Percentiles rank a stretch among this genome's conserved stretches.
Conservation (phyloP, 2,888 invertebrate species). For the Sphinx pinastri region DNA sequence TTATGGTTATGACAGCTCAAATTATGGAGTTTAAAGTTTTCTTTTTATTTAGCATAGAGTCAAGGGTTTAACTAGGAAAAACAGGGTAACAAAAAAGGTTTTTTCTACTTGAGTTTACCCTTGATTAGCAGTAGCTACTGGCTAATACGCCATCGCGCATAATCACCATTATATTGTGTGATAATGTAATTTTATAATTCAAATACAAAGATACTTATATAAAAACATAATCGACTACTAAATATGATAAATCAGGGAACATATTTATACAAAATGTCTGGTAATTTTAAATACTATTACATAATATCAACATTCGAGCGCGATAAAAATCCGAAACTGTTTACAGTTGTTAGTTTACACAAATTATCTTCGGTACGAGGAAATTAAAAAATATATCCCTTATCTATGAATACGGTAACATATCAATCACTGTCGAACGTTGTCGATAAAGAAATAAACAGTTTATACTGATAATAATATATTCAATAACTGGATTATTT, state of each 20-base stretch:
- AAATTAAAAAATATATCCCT: conserved; percentile 6
- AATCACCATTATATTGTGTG: too few relatives aligned
- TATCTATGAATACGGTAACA: conserved; percentile 19
- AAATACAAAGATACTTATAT: background rate
- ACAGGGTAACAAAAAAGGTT: too few relatives aligned
- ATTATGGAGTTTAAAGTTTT: too few relatives aligned
- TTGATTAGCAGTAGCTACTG: too few relatives aligned
- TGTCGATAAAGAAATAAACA: conserved; percentile 20
- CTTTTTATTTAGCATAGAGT: too few relatives aligned
- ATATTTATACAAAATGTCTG: background rate
- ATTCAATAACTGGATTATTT: conserved; percentile 29
- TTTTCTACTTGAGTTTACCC: too few relatives aligned
- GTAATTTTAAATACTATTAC: conserved; percentile 13
- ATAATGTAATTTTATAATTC: background rate
- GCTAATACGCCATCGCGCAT: too few relatives aligned
- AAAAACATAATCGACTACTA: background rate
- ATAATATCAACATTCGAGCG: conserved; percentile 5
- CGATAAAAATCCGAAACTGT: conserved; percentile 1
- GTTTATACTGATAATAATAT: conserved; percentile 26
- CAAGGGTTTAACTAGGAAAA: too few relatives aligned
- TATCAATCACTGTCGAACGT: conserved; percentile 22
- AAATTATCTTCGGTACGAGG: conserved; percentile 17
- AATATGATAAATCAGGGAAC: background rate
- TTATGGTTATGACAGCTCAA: too few relatives aligned
- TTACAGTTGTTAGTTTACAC: conserved; percentile 23